A percentile compares a stretch with the other conserved stretches of the same genome.
Conservation (phyloP, 30 jellyfish, hydroid and myxozoan species). For the Cassiopea andromeda region DNA sequence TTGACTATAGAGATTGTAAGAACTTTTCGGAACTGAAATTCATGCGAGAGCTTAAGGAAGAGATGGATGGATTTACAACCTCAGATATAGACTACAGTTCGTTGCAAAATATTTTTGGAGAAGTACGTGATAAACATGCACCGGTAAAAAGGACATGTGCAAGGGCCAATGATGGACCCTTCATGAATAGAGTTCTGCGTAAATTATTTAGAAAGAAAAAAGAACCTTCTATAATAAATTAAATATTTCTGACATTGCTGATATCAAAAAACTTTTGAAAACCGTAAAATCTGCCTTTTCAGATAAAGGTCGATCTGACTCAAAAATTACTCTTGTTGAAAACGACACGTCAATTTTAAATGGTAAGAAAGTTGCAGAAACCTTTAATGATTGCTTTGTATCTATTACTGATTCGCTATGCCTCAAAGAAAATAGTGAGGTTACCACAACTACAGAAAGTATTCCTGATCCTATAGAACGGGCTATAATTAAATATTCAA, state of each 20-base stretch:
- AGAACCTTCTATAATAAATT: conserved; percentile 7
- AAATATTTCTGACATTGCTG: conserved; percentile 18
- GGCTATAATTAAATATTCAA: neutral
- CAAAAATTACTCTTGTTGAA: conserved; percentile 5
- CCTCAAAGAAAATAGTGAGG: neutral
- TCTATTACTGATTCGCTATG: conserved; percentile 14
- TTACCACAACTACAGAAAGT: conserved; percentile 17
- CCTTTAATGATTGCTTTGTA: conserved; percentile 13
- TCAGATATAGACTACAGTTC: neutral
- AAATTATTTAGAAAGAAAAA: conserved; percentile 25
- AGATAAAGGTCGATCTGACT: conserved; percentile 21
- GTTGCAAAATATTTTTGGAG: neutral
- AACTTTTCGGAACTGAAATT: too few relatives aligned
- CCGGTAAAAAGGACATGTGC: conserved; percentile 14
- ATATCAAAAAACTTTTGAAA: conserved; percentile 5
- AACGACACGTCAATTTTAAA: neutral
- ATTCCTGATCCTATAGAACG: neutral
- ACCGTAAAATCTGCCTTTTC: conserved; percentile 20
- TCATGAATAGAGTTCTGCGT: conserved; percentile 5
- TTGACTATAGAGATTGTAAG: too few relatives aligned
- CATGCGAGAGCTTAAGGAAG: neutral
- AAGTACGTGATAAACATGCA: conserved; percentile 11
- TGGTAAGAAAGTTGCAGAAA: conserved; percentile 5
- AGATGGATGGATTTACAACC: neutral
- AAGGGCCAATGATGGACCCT: conserved; percentile 14